phyloP scores from a whole-genome alignment of 2,797 vertebrate genomes.

The Falco columbarius region DNA sequence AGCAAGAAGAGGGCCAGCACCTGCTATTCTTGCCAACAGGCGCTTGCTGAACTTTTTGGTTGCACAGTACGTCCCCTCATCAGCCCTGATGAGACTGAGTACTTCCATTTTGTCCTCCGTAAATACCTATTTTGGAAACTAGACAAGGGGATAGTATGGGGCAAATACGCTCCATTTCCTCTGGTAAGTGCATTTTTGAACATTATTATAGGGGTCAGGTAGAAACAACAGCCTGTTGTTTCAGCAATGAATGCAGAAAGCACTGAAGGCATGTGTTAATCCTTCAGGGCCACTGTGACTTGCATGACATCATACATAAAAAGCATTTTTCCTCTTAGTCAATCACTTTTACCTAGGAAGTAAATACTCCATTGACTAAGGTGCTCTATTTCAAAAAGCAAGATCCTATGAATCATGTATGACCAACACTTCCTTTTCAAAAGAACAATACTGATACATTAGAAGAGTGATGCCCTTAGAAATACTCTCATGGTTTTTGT shows the following conservation, averaged over 20 bases:
- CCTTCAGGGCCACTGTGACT: neutral
- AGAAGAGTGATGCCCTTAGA: neutral
- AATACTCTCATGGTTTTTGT: neutral
- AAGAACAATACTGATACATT: neutral
- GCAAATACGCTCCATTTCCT: neutral
- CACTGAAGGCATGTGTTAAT: neutral
- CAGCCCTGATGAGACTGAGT: neutral
- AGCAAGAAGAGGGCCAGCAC: neutral
- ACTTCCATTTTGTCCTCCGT: neutral
- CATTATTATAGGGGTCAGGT: fast-evolving
- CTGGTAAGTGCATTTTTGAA: neutral
- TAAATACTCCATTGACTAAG: neutral
- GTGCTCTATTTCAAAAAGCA: neutral
- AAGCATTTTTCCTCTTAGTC: neutral
- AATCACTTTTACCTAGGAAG: neutral
- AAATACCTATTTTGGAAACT: fast-evolving
- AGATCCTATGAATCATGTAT: neutral
- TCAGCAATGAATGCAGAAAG: neutral
- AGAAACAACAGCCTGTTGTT: neutral
- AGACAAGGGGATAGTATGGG: too few species aligned
- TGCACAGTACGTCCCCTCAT: neutral
- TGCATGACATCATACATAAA: neutral
- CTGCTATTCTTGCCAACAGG: fast-evolving
- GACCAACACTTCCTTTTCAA: neutral
- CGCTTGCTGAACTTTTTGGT: fast-evolving